phyloP scores from a whole-genome alignment of 2,113 vertebrate species.

The Ciconia maguari region DNA sequence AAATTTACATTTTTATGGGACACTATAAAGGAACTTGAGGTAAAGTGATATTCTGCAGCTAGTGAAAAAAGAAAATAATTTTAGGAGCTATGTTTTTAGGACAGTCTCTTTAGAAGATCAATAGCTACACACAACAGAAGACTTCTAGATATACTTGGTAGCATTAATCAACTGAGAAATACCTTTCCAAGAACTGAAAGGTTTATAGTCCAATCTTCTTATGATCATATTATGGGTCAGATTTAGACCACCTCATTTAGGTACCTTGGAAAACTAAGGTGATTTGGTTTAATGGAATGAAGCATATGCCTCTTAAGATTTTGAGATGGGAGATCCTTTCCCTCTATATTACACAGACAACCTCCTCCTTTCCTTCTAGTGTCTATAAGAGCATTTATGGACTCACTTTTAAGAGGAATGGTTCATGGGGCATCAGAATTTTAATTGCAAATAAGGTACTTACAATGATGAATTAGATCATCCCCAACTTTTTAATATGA shows the following conservation, averaged over 20 bases:
- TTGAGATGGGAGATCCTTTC: background rate
- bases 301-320: background rate
- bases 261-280: background rate
- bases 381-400: background rate
- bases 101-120: slow-evolving; percentile 12
- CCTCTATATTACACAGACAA: background rate
- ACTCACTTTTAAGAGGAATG: background rate
- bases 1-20: slow-evolving; percentile 60
- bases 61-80: background rate
- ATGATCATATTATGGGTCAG: background rate
- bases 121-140: slow-evolving; percentile 7
- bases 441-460: background rate
- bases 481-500: background rate
- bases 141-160: background rate
- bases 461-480: background rate
- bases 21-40: slow-evolving; percentile 17
- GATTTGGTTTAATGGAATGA: background rate
- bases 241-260: slow-evolving; percentile 13
- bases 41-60: background rate
- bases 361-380: background rate
- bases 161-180: slow-evolving; percentile 25
- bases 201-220: slow-evolving; percentile 26
- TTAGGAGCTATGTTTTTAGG: background rate
- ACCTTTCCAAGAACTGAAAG: background rate
- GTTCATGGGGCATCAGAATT: background rate